Evolutionary conservation across 2,888 invertebrate species (phyloP), one percentile per base, ranked within the genome.

Genomic region (Andrena praecox): DNA sequence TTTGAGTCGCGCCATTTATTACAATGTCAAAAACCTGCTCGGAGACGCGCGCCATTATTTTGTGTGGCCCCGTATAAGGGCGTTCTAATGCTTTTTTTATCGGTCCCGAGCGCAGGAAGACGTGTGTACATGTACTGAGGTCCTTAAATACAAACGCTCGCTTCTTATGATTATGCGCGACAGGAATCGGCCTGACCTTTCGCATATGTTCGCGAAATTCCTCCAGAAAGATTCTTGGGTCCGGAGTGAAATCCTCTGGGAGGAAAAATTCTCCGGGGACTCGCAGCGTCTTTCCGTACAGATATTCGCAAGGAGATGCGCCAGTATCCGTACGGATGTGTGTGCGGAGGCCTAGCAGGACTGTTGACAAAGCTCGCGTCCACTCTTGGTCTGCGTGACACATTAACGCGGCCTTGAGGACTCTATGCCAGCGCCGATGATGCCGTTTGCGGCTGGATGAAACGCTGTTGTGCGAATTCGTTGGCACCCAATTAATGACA

Each of bases 361-460:
- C 50, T 16, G 50, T 50, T 16, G 12, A 50, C 12, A 50, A 12
- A 1, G 16, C 12, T 10, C 50, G 8, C 16, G 50, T 50, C 50
- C 50, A 50, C 3, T 50, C 12, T 1, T 16, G 8, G 12, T 12
- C 50, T 16, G 50, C 50, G 2, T 50, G 50, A 12, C 50, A 50
- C 50, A 50, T 50, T 10, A 50, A 16, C 3, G 50, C 50, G 50
- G 50, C 50, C 2, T 50, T 50, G 2, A 50, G 12, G 10, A 3
- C 3, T 12, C 50, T 10, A 16, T 50, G 50, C 50, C 50, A 50
- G 0, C 50, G 50, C 12, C 50, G 12, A 4, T 50, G 16, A 50
- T 10, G 10, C 50, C 89, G 35, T 92, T 90, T 1, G 87, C 74
- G 4, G 80, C 79, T 1, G 90, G 86, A 48, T 89, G 85, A 52